Evolutionary conservation across 2,888 invertebrate genomes (phyloP).

Genomic region (Matsumyia berberina): DNA sequence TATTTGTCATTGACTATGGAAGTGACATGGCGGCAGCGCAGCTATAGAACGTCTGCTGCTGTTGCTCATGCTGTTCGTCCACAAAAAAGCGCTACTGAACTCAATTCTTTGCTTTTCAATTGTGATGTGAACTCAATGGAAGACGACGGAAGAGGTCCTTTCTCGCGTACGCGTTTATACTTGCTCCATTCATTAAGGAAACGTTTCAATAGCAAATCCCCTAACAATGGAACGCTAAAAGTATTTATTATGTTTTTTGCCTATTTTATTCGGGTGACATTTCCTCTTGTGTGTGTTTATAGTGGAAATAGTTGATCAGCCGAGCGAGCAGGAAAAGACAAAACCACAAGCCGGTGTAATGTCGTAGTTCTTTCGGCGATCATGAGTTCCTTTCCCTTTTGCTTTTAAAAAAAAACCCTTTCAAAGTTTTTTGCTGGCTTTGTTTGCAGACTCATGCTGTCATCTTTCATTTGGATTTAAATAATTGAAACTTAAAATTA

Average conservation of each 20-base stretch:
- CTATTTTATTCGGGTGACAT: conserved; percentile 49
- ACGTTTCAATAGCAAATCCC: conserved; percentile 76
- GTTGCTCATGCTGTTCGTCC: conserved; percentile 50
- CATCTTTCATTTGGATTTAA: conserved; percentile 76
- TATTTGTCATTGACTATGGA: conserved; percentile 61
- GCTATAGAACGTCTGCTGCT: conserved; percentile 16
- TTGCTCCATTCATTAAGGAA: conserved; percentile 74
- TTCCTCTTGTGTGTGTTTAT: conserved; percentile 56
- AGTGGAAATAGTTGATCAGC: conserved; percentile 42
- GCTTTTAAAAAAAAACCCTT: conserved; percentile 11
- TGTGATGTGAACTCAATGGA: conserved; percentile 47
- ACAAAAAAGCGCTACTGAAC: conserved; percentile 49
- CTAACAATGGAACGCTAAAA: conserved; percentile 62
- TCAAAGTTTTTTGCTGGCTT: conserved; percentile 34
- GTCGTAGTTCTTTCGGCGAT: conserved; percentile 42
- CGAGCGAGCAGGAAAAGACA: conserved; percentile 34
- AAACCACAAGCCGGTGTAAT: conserved; percentile 77
- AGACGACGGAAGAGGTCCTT: conserved; percentile 5
- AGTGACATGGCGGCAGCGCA: conserved; percentile 53
- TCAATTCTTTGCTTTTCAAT: conserved; percentile 43
- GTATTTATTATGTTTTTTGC: conserved; percentile 71
- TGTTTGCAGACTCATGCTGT: conserved; percentile 70
- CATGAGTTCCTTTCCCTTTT: conserved; percentile 26
- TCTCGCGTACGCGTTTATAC: conserved; percentile 53
- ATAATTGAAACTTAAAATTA: conserved; percentile 75